Percentiles rank a stretch among this genome's conserved stretches.
These are phyloP conservation scores for Botia kubotai DNA, from an alignment of 2,797 vertebrate species.

Conservation along the genomic window DNA sequence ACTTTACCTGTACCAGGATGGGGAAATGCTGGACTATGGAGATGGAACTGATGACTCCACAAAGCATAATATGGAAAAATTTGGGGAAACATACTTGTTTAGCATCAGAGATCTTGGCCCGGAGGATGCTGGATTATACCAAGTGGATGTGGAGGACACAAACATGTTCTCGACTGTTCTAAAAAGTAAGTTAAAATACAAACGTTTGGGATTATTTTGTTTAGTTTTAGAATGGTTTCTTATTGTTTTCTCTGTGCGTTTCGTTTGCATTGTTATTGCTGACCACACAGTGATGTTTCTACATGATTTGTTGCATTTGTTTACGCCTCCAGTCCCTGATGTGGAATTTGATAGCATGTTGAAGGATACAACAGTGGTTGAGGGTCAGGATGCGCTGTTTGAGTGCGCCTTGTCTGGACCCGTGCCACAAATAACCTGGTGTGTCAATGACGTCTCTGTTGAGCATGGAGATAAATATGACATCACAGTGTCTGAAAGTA, in stretches of 20 bases:
- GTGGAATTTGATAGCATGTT: constrained; percentile 76
- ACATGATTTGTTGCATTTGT: background rate
- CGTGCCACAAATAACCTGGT: constrained; percentile 81
- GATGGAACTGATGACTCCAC: constrained; percentile 68
- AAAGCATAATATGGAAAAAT: constrained; percentile 78
- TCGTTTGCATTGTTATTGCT: too few species aligned
- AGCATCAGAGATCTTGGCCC: constrained; percentile 79
- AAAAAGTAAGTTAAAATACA: constrained; percentile 66
- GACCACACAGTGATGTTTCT: too few species aligned
- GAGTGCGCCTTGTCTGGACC: constrained; percentile 80
- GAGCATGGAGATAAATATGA: constrained; percentile 78
- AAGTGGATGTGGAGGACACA: constrained; percentile 84
- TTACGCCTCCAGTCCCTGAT: constrained; percentile 68
- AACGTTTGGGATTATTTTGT: background rate
- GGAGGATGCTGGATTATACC: constrained; percentile 89
- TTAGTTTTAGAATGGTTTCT: too few species aligned
- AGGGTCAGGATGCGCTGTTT: constrained; percentile 78
- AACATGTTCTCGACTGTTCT: constrained; percentile 85
- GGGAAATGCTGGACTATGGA: constrained; percentile 65
- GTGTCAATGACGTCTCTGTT: constrained; percentile 73
- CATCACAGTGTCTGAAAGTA: constrained; percentile 79
- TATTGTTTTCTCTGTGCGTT: background rate
- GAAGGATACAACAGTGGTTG: constrained; percentile 71
- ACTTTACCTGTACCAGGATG: constrained; percentile 67
- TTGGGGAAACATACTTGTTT: constrained; percentile 81